Percentiles rank a stretch among this genome's conserved stretches.
Evolutionary conservation across 2,888 invertebrate genomes (phyloP).

Genomic region (Drosophila longiperda): DNA sequence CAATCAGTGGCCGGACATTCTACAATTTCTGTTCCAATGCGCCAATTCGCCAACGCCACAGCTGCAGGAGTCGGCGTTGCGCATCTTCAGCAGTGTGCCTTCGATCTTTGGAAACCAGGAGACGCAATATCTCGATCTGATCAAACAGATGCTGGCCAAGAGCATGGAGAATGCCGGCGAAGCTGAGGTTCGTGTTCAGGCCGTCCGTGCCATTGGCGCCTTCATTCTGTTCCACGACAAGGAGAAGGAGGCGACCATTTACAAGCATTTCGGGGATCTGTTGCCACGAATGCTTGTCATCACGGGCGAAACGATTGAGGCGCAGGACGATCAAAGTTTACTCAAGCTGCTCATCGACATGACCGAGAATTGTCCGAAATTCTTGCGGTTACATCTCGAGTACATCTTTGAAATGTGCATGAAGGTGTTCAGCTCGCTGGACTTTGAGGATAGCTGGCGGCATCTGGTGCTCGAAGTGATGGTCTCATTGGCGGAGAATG

Average conservation of each 20-base stretch:
- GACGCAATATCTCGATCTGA: conserved; percentile 94
- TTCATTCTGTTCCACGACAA: conserved; percentile 93
- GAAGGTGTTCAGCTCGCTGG: conserved; percentile 89
- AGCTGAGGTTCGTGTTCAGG: conserved; percentile 91
- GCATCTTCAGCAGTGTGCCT: conserved; percentile 98
- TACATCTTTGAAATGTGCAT: conserved; percentile 94
- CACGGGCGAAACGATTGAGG: conserved; percentile 91
- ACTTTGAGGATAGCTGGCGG: conserved; percentile 92
- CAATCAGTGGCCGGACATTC: conserved; percentile 98
- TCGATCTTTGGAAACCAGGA: conserved; percentile 99
- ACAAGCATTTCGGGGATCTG: conserved; percentile 94
- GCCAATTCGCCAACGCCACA: conserved; percentile 93
- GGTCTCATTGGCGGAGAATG: conserved; percentile 94
- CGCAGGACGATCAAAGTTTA: conserved; percentile 94
- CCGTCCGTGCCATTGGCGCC: conserved; percentile 92
- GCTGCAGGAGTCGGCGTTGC: conserved; percentile 96
- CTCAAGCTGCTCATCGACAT: conserved; percentile 97
- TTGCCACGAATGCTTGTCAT: conserved; percentile 92
- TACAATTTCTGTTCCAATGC: conserved; percentile 97
- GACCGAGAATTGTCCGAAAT: conserved; percentile 97
- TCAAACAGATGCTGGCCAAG: conserved; percentile 97
- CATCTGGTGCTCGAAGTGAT: conserved; percentile 95
- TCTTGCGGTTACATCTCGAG: conserved; percentile 93
- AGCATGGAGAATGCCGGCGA: conserved; percentile 90
- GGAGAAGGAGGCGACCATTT: conserved; percentile 95